Evolutionary conservation across 2,113 vertebrate species (phyloP).

Genomic region (Caracal caracal): DNA sequence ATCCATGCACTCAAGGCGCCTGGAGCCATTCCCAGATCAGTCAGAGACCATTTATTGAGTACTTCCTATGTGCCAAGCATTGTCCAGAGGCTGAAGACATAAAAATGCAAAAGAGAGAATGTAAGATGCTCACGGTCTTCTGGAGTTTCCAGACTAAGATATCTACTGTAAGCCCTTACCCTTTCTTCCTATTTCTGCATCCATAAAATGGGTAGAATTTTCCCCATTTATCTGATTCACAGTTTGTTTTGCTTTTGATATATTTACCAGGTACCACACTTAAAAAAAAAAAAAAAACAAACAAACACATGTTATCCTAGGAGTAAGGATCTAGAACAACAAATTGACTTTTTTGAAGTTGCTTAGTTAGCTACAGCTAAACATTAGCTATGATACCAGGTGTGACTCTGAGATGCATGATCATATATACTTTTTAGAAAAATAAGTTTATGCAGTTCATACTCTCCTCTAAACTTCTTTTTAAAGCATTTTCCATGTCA

Average conservation of each 20-base stretch:
- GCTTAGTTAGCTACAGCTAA: neutral
- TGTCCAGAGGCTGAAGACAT: neutral
- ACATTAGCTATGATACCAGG: neutral
- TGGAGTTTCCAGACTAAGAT: neutral
- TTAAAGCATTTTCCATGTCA: neutral
- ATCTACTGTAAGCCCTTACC: no score
- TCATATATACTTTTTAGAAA: constrained; percentile 4
- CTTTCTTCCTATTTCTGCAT: neutral
- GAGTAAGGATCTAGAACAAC: neutral
- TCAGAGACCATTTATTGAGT: neutral
- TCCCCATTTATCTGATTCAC: neutral
- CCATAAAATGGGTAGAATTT: neutral
- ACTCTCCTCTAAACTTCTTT: neutral
- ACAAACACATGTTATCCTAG: neutral
- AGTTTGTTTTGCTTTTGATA: neutral
- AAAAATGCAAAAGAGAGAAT: neutral
- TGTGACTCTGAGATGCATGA: neutral
- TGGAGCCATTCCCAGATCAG: neutral
- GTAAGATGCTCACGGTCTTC: neutral
- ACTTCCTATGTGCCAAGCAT: neutral
- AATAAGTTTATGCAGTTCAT: neutral
- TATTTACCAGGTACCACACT: neutral
- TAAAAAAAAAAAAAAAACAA: neutral
- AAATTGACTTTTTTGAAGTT: neutral
- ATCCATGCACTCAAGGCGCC: neutral